Percentiles rank a stretch among this genome's conserved stretches.
These are phyloP conservation scores for Eonycteris spelaea DNA, from an alignment of 2,113 vertebrate genomes.

Conservation along the genomic window DNA sequence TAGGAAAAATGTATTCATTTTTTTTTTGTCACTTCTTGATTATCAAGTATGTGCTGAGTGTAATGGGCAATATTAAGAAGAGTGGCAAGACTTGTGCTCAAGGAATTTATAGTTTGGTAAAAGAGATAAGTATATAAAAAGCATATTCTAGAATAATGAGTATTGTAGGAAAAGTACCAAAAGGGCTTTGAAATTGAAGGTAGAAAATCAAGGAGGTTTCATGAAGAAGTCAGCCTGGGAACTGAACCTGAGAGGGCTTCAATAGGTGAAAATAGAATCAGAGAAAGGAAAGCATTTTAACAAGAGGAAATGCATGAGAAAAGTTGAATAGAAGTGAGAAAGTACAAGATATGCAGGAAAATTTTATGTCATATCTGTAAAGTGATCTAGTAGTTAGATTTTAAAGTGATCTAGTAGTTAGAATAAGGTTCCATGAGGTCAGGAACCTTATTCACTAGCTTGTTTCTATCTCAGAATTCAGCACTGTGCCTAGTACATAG, in stretches of 20 bases:
- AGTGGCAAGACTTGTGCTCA: not conserved
- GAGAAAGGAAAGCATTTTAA: not conserved
- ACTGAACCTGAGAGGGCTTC: too few species aligned
- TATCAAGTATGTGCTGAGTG: not conserved
- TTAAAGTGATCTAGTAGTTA: not conserved
- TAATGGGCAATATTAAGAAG: not conserved
- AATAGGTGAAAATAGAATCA: not conserved
- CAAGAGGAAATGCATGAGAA: not conserved
- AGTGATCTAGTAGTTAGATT: not conserved
- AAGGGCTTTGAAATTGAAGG: not conserved
- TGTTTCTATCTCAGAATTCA: not conserved
- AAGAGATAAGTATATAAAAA: not conserved
- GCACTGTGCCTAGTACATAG: not conserved
- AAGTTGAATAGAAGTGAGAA: not conserved
- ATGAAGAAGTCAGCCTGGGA: not conserved
- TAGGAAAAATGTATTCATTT: not conserved
- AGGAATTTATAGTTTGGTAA: not conserved
- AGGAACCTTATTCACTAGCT: not conserved
- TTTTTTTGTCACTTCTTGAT: not conserved
- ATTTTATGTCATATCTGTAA: not conserved
- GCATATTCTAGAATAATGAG: not conserved
- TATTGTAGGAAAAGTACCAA: not conserved
- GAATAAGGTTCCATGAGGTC: not conserved
- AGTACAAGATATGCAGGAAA: not conserved
- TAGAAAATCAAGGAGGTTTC: not conserved